Evolutionary conservation across 2,113 vertebrate species (phyloP).

Genomic region (Pelecanoides urinatrix): DNA sequence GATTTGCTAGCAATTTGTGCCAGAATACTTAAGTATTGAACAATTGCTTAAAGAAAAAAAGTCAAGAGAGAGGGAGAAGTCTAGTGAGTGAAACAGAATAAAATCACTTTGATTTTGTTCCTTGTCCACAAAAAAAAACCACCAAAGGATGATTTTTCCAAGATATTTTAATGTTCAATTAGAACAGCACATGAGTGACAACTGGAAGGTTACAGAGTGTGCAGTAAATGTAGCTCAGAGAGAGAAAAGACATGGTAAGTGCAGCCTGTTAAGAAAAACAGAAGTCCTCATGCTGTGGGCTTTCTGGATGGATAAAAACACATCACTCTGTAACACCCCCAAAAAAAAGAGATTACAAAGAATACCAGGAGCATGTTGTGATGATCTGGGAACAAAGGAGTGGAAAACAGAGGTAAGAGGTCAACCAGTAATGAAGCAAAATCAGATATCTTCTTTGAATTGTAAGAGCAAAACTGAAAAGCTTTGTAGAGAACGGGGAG

Average conservation of each 20-base stretch:
- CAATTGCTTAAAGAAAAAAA: background rate
- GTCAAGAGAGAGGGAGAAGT: background rate
- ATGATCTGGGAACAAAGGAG: background rate
- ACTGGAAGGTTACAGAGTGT: background rate
- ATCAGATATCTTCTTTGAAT: background rate
- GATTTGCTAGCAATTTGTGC: background rate
- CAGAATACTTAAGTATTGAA: background rate
- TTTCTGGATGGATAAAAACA: background rate
- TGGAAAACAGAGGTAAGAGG: background rate
- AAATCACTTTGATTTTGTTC: background rate
- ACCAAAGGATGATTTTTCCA: background rate
- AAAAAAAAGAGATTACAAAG: background rate
- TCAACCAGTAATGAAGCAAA: conserved; percentile 5
- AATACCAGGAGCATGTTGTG: background rate
- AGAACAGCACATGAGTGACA: background rate
- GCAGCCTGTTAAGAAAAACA: background rate
- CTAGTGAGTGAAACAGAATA: background rate
- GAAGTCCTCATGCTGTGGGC: background rate
- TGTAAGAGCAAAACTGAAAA: background rate
- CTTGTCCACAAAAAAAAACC: background rate
- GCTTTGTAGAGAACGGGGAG: background rate
- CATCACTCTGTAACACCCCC: background rate
- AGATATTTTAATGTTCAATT: background rate
- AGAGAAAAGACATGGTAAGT: background rate
- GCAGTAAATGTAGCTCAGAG: background rate